Conservation (phyloP, 1,140 invertebrate genomes). For the Anastrepha ludens region DNA sequence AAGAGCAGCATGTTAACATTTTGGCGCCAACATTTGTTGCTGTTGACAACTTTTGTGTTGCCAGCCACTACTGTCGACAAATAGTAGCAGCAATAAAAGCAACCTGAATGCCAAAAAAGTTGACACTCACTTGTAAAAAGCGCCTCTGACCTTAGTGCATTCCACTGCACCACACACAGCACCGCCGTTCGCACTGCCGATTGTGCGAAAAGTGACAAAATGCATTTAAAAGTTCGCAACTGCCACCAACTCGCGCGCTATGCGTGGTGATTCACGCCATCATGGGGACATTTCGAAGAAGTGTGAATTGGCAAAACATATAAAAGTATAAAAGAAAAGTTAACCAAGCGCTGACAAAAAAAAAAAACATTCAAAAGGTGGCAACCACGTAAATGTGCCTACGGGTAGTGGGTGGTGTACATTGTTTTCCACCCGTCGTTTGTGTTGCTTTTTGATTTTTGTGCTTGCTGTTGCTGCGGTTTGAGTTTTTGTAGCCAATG, state of each 20-base stretch:
- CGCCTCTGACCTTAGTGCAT: neutral
- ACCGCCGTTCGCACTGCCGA: neutral
- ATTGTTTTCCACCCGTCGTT: neutral
- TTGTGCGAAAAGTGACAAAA: neutral
- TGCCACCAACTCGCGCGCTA: neutral
- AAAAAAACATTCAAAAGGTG: neutral
- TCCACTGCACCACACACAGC: neutral
- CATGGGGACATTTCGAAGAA: neutral
- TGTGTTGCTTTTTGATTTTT: neutral
- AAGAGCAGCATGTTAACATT: neutral
- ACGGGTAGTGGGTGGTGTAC: neutral
- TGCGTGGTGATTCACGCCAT: neutral
- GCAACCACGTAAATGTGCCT: neutral
- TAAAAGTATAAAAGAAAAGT: neutral
- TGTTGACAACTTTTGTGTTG: neutral
- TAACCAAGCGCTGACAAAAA: neutral
- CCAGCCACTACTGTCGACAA: neutral
- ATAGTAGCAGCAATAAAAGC: neutral
- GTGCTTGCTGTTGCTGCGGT: neutral
- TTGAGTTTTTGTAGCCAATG: neutral
- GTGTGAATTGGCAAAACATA: neutral
- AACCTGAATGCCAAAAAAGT: neutral
- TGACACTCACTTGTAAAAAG: neutral
- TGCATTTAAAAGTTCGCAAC: constrained; percentile 11
- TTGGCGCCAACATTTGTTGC: constrained; percentile 19